These are phyloP conservation scores for Aphelenchoides fujianensis DNA, from an alignment of 1,140 invertebrate species.

Conservation along the genomic window DNA sequence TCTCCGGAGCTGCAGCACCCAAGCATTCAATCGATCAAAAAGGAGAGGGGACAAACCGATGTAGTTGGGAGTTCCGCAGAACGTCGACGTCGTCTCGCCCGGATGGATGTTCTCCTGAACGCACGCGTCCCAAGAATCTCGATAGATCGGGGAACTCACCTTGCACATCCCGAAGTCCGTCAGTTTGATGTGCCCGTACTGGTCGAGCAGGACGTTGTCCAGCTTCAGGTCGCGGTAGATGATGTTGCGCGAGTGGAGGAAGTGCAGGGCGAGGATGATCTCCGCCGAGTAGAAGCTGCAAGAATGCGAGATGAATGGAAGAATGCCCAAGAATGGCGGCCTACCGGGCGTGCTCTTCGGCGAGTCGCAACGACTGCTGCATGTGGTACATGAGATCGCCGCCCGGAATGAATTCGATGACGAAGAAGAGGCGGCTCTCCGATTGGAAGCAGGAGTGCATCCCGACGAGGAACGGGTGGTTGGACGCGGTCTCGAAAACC, in stretches of 20 bases:
- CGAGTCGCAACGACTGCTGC: constrained; percentile 87
- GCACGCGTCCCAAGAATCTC: too few relatives aligned
- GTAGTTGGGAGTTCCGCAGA: constrained; percentile 97
- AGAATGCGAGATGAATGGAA: too few relatives aligned
- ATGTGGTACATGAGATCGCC: constrained; percentile 99
- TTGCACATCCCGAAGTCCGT: constrained; percentile 80
- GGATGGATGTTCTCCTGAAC: constrained; percentile 81
- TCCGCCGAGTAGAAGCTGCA: constrained; percentile 92
- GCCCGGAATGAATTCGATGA: constrained; percentile 97
- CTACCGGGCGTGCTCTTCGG: constrained; percentile 90
- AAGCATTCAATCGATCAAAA: too few relatives aligned
- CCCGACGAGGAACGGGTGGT: constrained; percentile 98
- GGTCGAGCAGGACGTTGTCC: constrained; percentile 94
- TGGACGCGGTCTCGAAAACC: constrained; percentile 99
- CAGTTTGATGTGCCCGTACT: constrained; percentile 96
- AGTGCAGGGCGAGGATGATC: constrained; percentile 96
- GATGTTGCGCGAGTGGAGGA: constrained; percentile 92
- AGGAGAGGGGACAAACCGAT: too few relatives aligned
- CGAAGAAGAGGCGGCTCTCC: constrained; percentile 83
- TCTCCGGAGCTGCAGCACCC: too few relatives aligned
- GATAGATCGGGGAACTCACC: too few relatives aligned
- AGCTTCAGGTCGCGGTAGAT: constrained; percentile 97
- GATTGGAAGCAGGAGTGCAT: constrained; percentile 97
- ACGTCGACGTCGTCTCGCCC: constrained; percentile 76
- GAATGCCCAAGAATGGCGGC: too few relatives aligned